Evolutionary conservation across 1,140 invertebrate species (phyloP).

Genomic region (Maconellicoccus hirsutus): DNA sequence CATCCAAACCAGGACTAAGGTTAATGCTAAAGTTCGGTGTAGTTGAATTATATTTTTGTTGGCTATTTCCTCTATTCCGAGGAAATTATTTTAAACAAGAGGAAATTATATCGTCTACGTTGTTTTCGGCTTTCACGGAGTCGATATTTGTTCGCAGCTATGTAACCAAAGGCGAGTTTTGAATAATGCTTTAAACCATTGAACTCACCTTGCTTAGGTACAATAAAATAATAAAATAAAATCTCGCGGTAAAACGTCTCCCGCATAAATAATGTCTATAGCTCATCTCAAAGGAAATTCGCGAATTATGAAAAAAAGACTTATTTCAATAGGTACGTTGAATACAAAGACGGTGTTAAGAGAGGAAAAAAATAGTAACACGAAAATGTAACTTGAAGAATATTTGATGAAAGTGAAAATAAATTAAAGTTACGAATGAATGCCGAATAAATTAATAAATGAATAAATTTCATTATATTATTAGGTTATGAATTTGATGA

Average conservation of each 20-base stretch:
- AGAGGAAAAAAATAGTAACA: not conserved
- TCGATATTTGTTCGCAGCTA: too few species aligned
- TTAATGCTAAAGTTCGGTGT: not conserved
- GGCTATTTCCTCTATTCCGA: not conserved
- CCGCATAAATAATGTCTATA: not conserved
- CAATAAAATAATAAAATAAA: not conserved
- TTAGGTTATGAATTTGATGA: not conserved
- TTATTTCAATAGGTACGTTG: too few species aligned
- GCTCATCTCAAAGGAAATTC: too few species aligned
- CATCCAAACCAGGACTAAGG: not conserved
- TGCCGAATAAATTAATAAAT: not conserved
- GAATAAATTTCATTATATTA: slow-evolving; percentile 1
- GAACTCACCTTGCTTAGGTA: too few species aligned
- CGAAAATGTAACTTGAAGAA: not conserved
- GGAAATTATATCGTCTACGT: not conserved
- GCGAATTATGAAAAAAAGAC: too few species aligned
- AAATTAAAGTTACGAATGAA: not conserved
- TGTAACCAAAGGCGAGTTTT: too few species aligned
- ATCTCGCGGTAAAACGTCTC: not conserved
- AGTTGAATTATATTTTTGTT: not conserved
- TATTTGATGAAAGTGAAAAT: not conserved
- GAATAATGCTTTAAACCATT: too few species aligned
- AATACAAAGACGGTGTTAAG: not conserved
- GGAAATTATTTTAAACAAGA: slow-evolving; percentile 1
- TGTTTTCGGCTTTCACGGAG: not conserved